These are phyloP conservation scores for Hippoglossus stenolepis DNA, from an alignment of 2,113 vertebrate genomes.

Conservation along the genomic window DNA sequence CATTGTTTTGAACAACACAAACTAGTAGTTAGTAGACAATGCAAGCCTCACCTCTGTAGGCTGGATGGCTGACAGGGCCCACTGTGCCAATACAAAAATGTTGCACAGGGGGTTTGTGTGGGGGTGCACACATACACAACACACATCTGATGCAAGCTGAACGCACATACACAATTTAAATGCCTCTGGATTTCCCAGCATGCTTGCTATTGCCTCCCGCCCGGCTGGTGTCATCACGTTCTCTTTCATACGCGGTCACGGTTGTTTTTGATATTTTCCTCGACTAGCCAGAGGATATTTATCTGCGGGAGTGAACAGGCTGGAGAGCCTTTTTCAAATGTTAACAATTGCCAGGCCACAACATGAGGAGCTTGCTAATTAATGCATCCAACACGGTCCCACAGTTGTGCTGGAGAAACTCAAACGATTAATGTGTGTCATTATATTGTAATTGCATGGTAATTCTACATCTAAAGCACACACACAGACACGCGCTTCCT, in stretches of 20 bases:
- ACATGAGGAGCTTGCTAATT: slow-evolving; percentile 74
- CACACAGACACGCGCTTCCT: slow-evolving; percentile 53
- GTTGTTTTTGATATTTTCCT: slow-evolving; percentile 82
- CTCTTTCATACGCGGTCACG: slow-evolving; percentile 68
- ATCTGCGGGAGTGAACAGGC: slow-evolving; percentile 69
- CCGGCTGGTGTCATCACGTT: slow-evolving; percentile 53
- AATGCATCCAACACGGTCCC: slow-evolving; percentile 65
- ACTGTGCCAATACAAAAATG: slow-evolving; percentile 38
- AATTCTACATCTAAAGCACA: slow-evolving; percentile 76
- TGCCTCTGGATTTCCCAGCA: slow-evolving; percentile 73
- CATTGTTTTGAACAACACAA: neutral
- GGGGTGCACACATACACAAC: neutral
- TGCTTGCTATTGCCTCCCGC: slow-evolving; percentile 58
- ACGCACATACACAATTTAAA: slow-evolving; percentile 12
- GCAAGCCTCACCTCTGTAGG: slow-evolving; percentile 10
- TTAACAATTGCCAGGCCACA: slow-evolving; percentile 63
- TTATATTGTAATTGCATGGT: slow-evolving; percentile 81
- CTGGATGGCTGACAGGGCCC: slow-evolving; percentile 21
- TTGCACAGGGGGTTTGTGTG: slow-evolving; percentile 12
- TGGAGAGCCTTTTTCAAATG: slow-evolving; percentile 67
- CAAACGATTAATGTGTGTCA: slow-evolving; percentile 79
- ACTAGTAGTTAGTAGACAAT: slow-evolving; percentile 6
- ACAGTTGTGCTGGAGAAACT: slow-evolving; percentile 64
- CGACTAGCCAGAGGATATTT: slow-evolving; percentile 80
- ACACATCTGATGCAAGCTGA: slow-evolving; percentile 8